Evolutionary conservation across 2,797 vertebrate species (phyloP), one percentile per base, ranked within the genome.

Genomic region (Takifugu ocellatus): DNA sequence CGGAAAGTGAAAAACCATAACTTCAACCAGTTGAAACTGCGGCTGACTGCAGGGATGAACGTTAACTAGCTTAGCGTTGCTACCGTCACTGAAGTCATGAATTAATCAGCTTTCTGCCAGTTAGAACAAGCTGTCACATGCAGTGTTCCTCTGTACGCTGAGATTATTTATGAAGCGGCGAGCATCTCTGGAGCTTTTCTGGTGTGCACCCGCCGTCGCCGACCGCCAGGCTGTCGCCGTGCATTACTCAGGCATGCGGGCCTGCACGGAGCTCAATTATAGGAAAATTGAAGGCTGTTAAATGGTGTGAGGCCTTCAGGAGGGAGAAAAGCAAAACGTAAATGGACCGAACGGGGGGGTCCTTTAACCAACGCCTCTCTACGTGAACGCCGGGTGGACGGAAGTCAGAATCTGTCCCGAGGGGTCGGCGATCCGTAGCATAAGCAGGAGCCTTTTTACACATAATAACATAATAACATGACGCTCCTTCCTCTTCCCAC

Each of bases 1-100:
- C 62, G 24, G 36, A 68, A 79, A 74, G 78, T 62, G 49, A 70
- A 68, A 74, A 59, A 47, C 71, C 61, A 57, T 42, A 44, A 25
- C 25, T 17, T 70, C 59, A 72, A 78, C 62, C 56, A 17, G 43
- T 39, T 33, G 7, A 33, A 10, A 1, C 36, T 4, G 33, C 33
- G 2, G 33, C 33, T 36, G 33, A 3, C 36, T 12, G 36, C 3
- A 12, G 36, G 36, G 36, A 39, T 21, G 21, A 21, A 21, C 21
- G 21, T 21, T 21, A 21, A 21, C 31, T 33, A 10, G 31, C 31
- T 33, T 33, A 9, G 31, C 31, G 1, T 7, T 10, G 31, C 31
- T 2, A 3, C 8, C 31, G 31, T 33, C 1, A 8, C 27, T 29
- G 27, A 6, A 2, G 10, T 2, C 31, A 33, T 10, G 9, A 33